Evolutionary conservation across 2,888 invertebrate species (phyloP).

Genomic region (Troglohyphantes excavatus): DNA sequence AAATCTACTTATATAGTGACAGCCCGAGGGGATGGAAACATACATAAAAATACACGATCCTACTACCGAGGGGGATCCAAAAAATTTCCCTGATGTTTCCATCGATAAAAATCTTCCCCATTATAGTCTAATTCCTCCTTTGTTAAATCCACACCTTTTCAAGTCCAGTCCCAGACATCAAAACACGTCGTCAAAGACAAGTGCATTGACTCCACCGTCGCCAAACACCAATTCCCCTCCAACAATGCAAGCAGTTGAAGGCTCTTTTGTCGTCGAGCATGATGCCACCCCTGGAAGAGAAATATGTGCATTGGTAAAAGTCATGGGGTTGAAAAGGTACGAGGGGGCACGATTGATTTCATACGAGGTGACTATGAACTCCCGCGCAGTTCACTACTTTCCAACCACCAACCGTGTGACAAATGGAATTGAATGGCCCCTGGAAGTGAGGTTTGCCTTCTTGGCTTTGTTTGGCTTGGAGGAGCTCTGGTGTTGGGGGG

Average conservation of each 20-base stretch:
- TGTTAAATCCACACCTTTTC: constrained; percentile 19
- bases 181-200: constrained; percentile 39
- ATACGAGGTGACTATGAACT: constrained; percentile 74
- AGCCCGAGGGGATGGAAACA: no score
- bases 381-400: constrained; percentile 54
- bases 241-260: constrained; percentile 65
- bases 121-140: constrained; percentile 37
- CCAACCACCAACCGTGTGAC: constrained; percentile 69
- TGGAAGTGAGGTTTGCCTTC: neutral
- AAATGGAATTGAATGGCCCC: constrained; percentile 65
- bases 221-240: constrained; percentile 54
- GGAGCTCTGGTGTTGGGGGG: neutral
- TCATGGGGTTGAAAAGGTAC: constrained; percentile 37
- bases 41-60: no score
- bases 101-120: neutral
- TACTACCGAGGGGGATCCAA: no score
- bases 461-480: neutral
- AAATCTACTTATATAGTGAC: no score
- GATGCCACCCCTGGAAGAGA: constrained; percentile 6
- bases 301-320: constrained; percentile 14
- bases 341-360: constrained; percentile 41
- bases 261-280: constrained; percentile 66
- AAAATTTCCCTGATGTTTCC: neutral
- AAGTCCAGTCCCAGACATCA: constrained; percentile 14
- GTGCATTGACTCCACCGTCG: constrained; percentile 64